Evolutionary conservation across 2,113 vertebrate species (phyloP).

Genomic region (Xiphorhynchus elegans): DNA sequence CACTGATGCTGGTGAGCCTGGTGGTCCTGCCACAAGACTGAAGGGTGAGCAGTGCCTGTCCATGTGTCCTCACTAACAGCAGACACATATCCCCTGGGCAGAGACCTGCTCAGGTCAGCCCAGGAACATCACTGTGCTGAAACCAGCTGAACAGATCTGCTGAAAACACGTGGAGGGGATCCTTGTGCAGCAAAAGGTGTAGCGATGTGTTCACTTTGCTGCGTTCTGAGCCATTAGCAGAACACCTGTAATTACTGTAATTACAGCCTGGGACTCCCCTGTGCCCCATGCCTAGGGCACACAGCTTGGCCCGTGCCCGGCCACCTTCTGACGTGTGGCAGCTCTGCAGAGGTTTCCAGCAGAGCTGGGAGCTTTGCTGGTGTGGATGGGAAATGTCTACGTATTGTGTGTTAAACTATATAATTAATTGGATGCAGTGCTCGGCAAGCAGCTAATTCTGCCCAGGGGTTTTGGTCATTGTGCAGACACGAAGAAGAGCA

Average conservation of each 20-base stretch:
- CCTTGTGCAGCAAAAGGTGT: not conserved
- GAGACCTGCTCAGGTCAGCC: fast-evolving
- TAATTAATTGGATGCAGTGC: constrained; percentile 36
- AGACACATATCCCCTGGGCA: fast-evolving
- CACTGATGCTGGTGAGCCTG: not conserved
- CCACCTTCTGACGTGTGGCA: not conserved
- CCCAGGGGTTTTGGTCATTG: not conserved
- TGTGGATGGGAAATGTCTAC: not conserved
- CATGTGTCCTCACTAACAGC: fast-evolving
- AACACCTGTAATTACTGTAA: not conserved
- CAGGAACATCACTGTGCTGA: not conserved
- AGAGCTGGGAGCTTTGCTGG: not conserved
- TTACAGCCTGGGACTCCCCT: not conserved
- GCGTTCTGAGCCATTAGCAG: not conserved
- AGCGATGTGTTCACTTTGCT: not conserved
- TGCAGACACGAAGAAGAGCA: not conserved
- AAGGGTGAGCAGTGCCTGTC: not conserved
- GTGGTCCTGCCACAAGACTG: fast-evolving
- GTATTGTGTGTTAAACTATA: not conserved
- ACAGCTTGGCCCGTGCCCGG: fast-evolving
- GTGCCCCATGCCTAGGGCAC: fast-evolving
- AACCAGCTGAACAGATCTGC: not conserved
- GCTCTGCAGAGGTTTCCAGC: not conserved
- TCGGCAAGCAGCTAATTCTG: constrained; percentile 1
- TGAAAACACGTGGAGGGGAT: not conserved